Conservation (phyloP, 2,888 invertebrate genomes). For the Drosophila antonietae region DNA sequence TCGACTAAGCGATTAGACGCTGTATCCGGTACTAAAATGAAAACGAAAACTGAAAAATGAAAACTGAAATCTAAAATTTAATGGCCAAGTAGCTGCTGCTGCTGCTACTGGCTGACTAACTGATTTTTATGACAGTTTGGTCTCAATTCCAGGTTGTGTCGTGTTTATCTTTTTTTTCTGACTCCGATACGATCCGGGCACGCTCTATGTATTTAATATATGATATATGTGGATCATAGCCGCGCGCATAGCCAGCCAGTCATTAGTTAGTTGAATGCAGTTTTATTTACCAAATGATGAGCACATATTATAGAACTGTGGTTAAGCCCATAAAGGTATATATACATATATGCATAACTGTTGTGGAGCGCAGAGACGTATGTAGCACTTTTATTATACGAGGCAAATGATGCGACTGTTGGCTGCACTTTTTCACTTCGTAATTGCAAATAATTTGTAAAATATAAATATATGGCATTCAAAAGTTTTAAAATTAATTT, state of each 20-base stretch:
- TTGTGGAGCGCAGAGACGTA: background rate
- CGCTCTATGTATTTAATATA: constrained; percentile 36
- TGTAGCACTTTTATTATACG: background rate
- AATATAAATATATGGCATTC: background rate
- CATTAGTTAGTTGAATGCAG: constrained; percentile 46
- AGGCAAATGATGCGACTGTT: constrained; percentile 30
- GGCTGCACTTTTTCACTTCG: constrained; percentile 31
- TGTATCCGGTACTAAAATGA: constrained; percentile 56
- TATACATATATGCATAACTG: background rate
- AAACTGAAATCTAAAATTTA: constrained; percentile 65
- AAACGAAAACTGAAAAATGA: constrained; percentile 59
- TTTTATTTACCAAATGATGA: constrained; percentile 15
- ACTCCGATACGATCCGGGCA: constrained; percentile 37
- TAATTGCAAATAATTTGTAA: constrained; percentile 15
- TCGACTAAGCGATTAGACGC: constrained; percentile 53
- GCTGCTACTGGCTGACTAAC: constrained; percentile 55
- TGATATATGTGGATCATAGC: constrained; percentile 40
- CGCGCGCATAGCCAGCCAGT: constrained; percentile 12
- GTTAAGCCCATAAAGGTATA: constrained; percentile 14
- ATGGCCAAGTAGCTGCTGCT: constrained; percentile 35
- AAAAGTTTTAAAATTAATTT: constrained; percentile 1
- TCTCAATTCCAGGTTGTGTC: constrained; percentile 63
- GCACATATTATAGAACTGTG: constrained; percentile 34
- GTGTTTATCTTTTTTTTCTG: constrained; percentile 41
- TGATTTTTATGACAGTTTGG: constrained; percentile 77